A percentile compares a stretch with the other conserved stretches of the same genome.
Conservation (phyloP, 2,797 vertebrate genomes). For the Gadopsis bispinosus region DNA sequence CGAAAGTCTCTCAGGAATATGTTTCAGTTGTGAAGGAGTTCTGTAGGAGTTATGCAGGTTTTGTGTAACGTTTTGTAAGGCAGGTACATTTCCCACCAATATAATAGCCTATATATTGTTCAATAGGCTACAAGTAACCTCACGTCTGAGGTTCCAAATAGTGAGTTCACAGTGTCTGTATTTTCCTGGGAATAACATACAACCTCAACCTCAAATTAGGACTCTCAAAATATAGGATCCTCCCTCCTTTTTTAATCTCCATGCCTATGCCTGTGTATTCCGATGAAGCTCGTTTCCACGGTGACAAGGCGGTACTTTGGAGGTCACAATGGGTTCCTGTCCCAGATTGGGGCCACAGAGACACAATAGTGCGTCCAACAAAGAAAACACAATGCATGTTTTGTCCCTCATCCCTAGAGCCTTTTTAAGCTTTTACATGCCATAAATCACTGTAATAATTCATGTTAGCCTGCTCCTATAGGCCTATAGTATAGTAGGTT, state of each 20-base stretch:
- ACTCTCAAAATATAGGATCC: not conserved
- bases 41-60: too few relatives aligned
- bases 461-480: not conserved
- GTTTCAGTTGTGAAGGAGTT: too few relatives aligned
- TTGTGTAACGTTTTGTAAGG: too few relatives aligned
- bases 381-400: conserved; percentile 69
- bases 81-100: not conserved
- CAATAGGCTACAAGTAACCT: too few relatives aligned
- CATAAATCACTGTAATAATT: not conserved
- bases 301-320: conserved; percentile 72
- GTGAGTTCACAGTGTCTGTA: not conserved
- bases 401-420: conserved; percentile 51
- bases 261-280: conserved; percentile 58
- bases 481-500: too few relatives aligned
- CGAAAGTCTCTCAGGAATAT: too few relatives aligned
- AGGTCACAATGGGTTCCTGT: conserved; percentile 83
- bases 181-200: not conserved
- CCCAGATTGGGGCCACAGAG: conserved; percentile 73
- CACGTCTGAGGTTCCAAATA: not conserved
- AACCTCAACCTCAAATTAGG: not conserved
- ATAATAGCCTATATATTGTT: not conserved
- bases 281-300: conserved; percentile 80
- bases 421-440: conserved; percentile 18
- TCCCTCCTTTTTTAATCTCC: conserved; percentile 6
- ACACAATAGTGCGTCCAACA: conserved; percentile 56